These are phyloP conservation scores for Nephotettix cincticeps DNA, from an alignment of 1,140 invertebrate species.

Conservation along the genomic window DNA sequence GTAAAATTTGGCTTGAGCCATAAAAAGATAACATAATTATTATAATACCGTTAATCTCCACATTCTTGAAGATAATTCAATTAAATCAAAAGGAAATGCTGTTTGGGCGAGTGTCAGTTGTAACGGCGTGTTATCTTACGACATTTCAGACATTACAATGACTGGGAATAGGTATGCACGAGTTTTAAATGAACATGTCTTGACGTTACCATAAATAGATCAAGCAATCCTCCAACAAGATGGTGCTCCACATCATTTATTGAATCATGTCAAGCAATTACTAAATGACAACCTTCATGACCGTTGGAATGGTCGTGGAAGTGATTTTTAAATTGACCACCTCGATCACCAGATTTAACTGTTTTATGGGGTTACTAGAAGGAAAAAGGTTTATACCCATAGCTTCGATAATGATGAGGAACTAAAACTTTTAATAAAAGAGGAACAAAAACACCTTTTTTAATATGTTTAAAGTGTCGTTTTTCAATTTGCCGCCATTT, in stretches of 20 bases:
- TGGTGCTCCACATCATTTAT: constrained; percentile 11
- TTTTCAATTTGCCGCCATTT: too few relatives aligned
- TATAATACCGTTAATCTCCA: too few relatives aligned
- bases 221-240: constrained; percentile 22
- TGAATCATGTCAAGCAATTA: constrained; percentile 17
- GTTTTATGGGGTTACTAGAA: constrained; percentile 6
- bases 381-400: constrained; percentile 11
- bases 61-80: too few relatives aligned
- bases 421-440: background rate
- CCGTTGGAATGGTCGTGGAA: background rate
- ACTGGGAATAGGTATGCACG: constrained; percentile 8
- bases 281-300: constrained; percentile 2
- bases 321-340: constrained; percentile 19
- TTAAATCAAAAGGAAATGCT: too few relatives aligned
- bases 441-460: background rate
- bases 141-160: constrained; percentile 20
- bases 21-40: too few relatives aligned
- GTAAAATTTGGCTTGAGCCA: too few relatives aligned
- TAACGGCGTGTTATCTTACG: too few relatives aligned
- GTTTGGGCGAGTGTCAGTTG: too few relatives aligned
- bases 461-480: too few relatives aligned
- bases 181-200: constrained; percentile 22
- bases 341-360: constrained; percentile 16
- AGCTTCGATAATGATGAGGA: constrained; percentile 10
- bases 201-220: constrained; percentile 10